These are phyloP conservation scores for Rhogogaster chlorosoma DNA, from an alignment of 2,888 invertebrate genomes.

Conservation along the genomic window DNA sequence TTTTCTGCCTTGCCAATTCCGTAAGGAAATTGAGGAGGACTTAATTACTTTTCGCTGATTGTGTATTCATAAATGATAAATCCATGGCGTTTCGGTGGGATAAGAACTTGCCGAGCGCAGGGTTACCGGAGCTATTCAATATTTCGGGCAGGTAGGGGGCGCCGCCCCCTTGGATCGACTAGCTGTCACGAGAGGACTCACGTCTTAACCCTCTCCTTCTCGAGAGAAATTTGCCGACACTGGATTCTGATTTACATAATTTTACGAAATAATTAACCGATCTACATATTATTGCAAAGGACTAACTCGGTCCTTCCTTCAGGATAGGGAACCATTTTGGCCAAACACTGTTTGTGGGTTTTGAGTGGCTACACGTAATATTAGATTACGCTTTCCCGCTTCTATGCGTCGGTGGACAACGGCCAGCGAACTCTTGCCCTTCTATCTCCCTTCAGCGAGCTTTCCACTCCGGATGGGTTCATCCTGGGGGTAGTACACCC, in stretches of 20 bases:
- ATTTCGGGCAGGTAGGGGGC: constrained; percentile 41
- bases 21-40: constrained; percentile 10
- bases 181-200: constrained; percentile 45
- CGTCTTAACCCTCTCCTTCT: constrained; percentile 45
- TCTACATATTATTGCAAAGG: constrained; percentile 63
- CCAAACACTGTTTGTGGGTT: constrained; percentile 50
- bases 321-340: constrained; percentile 34
- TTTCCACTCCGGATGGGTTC: constrained; percentile 33
- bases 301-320: constrained; percentile 1
- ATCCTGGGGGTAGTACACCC: constrained; percentile 23
- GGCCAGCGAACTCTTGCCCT: constrained; percentile 64
- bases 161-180: constrained; percentile 32
- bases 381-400: constrained; percentile 43
- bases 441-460: constrained; percentile 53
- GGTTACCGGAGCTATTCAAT: constrained; percentile 38
- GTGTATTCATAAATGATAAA: constrained; percentile 42
- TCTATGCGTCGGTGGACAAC: constrained; percentile 47
- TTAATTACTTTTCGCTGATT: constrained; percentile 33
- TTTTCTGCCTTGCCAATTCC: constrained; percentile 13
- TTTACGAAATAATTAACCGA: constrained; percentile 69
- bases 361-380: constrained; percentile 45
- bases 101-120: constrained; percentile 35
- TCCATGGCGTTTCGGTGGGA: constrained; percentile 5
- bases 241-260: constrained; percentile 66
- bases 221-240: constrained; percentile 57